These are phyloP conservation scores for Aphidoletes aphidimyza DNA, from an alignment of 2,888 invertebrate species.

Conservation along the genomic window DNA sequence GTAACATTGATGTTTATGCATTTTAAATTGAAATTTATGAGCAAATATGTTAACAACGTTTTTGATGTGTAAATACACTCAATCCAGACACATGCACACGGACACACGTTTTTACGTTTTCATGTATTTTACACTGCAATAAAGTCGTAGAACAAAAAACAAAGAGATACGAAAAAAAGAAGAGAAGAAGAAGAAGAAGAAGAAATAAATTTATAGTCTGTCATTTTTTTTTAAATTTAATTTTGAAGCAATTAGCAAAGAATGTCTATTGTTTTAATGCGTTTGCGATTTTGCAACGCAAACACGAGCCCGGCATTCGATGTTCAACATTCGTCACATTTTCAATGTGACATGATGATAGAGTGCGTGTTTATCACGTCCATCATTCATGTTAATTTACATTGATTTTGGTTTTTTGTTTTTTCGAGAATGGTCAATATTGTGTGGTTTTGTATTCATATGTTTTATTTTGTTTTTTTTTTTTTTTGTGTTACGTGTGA, in stretches of 20 bases:
- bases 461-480: background rate
- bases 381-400: no score
- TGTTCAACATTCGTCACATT: no score
- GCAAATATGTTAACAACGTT: conserved; percentile 10
- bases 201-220: no score
- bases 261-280: no score
- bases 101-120: background rate
- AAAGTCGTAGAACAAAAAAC: conserved; percentile 13
- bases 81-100: background rate
- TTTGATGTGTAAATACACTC: background rate
- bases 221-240: no score
- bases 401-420: background rate
- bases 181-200: no score
- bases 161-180: conserved; percentile 27
- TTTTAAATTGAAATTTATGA: conserved; percentile 33
- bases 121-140: background rate
- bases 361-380: no score
- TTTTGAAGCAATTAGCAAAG: no score
- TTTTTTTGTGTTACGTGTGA: background rate
- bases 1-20: background rate
- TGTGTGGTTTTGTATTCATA: background rate
- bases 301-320: no score
- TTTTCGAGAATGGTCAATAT: no score
- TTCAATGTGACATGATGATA: no score
- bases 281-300: no score